A percentile compares a stretch with the other conserved stretches of the same genome.
Conservation (phyloP, 2,888 invertebrate species). For the Hirtodrosophila cameraria region DNA sequence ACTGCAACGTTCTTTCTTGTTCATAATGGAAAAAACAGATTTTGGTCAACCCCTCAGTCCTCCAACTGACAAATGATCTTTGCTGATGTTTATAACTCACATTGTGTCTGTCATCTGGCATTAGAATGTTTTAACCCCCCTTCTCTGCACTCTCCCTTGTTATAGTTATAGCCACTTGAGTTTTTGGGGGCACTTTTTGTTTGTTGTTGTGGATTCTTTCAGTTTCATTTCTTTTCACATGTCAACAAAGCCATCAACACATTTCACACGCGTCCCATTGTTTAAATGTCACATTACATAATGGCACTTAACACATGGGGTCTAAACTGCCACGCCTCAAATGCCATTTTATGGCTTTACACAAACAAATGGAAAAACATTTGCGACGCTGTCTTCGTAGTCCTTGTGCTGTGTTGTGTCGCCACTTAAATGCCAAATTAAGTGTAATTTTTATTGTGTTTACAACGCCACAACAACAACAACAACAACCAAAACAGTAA, state of each 20-base stretch:
- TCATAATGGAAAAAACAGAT: no score
- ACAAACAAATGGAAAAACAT: slow-evolving; percentile 52
- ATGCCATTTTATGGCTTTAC: slow-evolving; percentile 56
- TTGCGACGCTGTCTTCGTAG: slow-evolving; percentile 28
- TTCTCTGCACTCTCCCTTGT: background rate
- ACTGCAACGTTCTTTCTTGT: no score
- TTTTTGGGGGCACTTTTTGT: slow-evolving; percentile 37
- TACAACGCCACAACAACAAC: slow-evolving; percentile 48
- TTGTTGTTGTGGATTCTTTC: slow-evolving; percentile 31
- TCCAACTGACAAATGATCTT: slow-evolving; percentile 65
- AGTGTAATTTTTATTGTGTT: slow-evolving; percentile 78
- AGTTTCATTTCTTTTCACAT: slow-evolving; percentile 65
- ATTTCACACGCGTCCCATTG: slow-evolving; percentile 63
- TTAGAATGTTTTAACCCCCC: background rate
- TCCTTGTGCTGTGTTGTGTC: slow-evolving; percentile 39
- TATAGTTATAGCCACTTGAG: slow-evolving; percentile 68
- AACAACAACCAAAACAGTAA: slow-evolving; percentile 24
- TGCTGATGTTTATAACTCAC: slow-evolving; percentile 61
- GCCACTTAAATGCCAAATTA: slow-evolving; percentile 78
- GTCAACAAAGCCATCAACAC: slow-evolving; percentile 68
- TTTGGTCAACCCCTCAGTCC: no score
- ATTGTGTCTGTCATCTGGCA: slow-evolving; percentile 25
- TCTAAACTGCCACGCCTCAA: slow-evolving; percentile 26
- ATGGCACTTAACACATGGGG: slow-evolving; percentile 68
- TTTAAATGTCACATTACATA: slow-evolving; percentile 78